phyloP scores from a whole-genome alignment of 1,140 invertebrate species.

The Radopholus similis region DNA sequence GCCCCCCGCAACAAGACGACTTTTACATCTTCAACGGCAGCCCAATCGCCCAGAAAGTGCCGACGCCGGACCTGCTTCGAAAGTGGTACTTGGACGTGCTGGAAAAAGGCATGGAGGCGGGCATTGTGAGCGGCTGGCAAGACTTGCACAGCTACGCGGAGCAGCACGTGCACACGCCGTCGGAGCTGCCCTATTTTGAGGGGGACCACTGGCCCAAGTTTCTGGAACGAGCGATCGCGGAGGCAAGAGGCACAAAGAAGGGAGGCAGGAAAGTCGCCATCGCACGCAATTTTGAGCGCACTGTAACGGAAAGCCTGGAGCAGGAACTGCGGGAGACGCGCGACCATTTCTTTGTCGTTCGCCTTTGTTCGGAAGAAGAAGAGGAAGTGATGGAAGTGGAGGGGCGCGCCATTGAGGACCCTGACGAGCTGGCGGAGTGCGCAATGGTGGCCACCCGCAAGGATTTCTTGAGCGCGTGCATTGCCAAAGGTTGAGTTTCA shows the following conservation, averaged over 20 bases:
- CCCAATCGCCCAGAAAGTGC: conserved; percentile 96
- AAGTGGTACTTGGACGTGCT: conserved; percentile 99
- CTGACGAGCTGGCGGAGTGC: too few species aligned
- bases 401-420: too few species aligned
- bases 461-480: too few species aligned
- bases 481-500: too few species aligned
- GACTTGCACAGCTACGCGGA: neutral
- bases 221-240: conserved; percentile 94
- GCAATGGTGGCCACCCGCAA: too few species aligned
- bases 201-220: conserved; percentile 99
- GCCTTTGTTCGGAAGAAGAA: too few species aligned
- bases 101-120: conserved; percentile 77
- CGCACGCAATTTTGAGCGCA: too few species aligned
- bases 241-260: conserved; percentile 79
- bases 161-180: conserved; percentile 67
- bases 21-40: conserved; percentile 99
- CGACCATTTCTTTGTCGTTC: too few species aligned
- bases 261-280: conserved; percentile 86
- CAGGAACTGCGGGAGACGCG: too few species aligned
- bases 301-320: too few species aligned
- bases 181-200: conserved; percentile 92
- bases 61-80: conserved; percentile 94
- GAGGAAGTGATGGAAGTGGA: too few species aligned
- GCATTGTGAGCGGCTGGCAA: conserved; percentile 71
- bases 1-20: conserved; percentile 96